These are phyloP conservation scores for Aricia artaxerxes DNA, from an alignment of 2,888 invertebrate species.

Conservation along the genomic window DNA sequence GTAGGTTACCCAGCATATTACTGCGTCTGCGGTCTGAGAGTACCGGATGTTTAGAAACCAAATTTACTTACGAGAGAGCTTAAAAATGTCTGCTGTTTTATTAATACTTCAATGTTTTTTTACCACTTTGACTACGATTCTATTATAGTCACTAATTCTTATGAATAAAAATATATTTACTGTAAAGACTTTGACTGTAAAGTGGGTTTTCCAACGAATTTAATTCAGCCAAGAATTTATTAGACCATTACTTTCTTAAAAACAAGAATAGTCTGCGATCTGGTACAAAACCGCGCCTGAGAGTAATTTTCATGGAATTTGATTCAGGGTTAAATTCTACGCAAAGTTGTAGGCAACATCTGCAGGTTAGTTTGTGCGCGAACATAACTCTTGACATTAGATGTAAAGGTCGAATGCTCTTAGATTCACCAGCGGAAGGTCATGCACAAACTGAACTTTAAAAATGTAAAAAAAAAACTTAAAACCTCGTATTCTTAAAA, in stretches of 20 bases:
- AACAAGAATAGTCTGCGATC: no score
- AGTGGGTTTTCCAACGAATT: no score
- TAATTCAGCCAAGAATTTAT: no score
- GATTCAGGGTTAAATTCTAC: not conserved
- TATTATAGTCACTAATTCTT: no score
- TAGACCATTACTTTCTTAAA: no score
- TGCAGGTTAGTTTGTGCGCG: not conserved
- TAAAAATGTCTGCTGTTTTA: not conserved
- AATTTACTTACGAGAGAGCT: not conserved
- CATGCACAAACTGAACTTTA: slow-evolving; percentile 12
- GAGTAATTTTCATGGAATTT: not conserved
- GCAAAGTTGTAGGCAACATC: not conserved
- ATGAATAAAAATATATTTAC: no score
- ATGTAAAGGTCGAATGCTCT: slow-evolving; percentile 10
- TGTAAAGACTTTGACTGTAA: no score
- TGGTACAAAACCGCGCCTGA: no score
- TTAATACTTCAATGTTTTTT: not conserved
- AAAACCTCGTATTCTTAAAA: not conserved
- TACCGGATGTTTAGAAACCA: slow-evolving; percentile 2
- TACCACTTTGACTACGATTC: not conserved
- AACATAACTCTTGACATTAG: slow-evolving; percentile 7
- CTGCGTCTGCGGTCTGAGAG: not conserved
- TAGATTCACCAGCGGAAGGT: slow-evolving; percentile 4
- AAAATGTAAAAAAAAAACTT: not conserved
- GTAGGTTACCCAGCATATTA: not conserved